Conservation (phyloP, 35 echinoderm and acorn worm genomes). For the Anneissia japonica region DNA sequence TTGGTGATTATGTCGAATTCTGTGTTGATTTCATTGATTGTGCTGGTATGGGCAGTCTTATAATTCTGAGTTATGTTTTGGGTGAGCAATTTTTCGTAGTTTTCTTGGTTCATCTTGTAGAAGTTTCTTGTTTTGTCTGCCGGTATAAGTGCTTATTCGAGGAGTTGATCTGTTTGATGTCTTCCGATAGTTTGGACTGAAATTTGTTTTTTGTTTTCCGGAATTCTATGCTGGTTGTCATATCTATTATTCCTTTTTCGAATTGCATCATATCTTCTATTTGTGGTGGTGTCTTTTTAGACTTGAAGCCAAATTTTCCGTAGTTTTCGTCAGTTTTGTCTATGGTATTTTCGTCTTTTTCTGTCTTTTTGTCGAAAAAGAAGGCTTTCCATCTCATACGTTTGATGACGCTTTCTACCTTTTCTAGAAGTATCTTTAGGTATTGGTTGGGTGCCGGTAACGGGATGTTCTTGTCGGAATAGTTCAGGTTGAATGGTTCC, state of each 20-base stretch:
- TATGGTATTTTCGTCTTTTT: not conserved
- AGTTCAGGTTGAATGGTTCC: not conserved
- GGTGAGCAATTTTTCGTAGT: slow-evolving; percentile 18
- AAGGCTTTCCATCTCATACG: slow-evolving; percentile 27
- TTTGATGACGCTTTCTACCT: slow-evolving; percentile 28
- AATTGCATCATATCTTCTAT: not conserved
- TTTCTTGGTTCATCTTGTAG: not conserved
- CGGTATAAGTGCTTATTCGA: not conserved
- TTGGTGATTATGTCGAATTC: not conserved
- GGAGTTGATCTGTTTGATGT: not conserved
- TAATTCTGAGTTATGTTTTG: slow-evolving; percentile 31
- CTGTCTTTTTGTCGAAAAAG: not conserved
- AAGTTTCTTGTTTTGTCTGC: slow-evolving; percentile 37
- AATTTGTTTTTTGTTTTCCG: not conserved
- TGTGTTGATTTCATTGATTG: not conserved
- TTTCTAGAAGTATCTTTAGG: slow-evolving; percentile 1
- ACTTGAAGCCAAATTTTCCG: slow-evolving; percentile 11
- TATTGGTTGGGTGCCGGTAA: not conserved
- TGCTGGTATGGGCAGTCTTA: slow-evolving; percentile 4
- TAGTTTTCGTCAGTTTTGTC: not conserved
- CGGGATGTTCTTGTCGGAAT: slow-evolving; percentile 16
- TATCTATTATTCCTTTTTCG: not conserved
- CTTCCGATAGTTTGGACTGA: not conserved
- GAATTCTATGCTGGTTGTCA: not conserved
- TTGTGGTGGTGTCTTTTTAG: not conserved